Base-by-base conservation (phyloP, 2,888 invertebrate genomes). In the Pandemis corylana region DNA sequence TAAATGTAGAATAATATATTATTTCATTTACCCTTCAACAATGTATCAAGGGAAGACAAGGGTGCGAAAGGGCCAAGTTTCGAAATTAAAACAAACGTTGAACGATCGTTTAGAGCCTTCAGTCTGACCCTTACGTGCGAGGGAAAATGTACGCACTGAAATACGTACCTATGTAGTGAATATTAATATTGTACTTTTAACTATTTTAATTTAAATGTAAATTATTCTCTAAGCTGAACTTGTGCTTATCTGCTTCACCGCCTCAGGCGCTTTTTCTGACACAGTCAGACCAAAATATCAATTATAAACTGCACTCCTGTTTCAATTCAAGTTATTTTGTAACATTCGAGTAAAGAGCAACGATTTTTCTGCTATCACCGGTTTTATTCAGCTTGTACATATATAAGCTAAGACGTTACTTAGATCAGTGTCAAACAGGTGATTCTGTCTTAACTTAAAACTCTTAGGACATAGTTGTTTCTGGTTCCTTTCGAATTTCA, bases 1-100 rank as follows among this genome's bases (percentile, higher is more conserved):
- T 72, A 76, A 68, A 72, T 61, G 63, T 68, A 71, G 67, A 71
- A 75, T 75, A 75, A 75, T 75, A 75, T 75, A 75, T 75, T 77
- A 77, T 75, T 77, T 77, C 44, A 77, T 75, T 77, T 77, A 68
- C 68, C 76, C 68, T 71, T 75, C 75, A 77, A 75, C 75, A 77
- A 77, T 77, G 76, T 77, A 77, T 75, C 76, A 77, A 71, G 75
- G 28, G 75, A 72, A 77, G 76, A 77, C 76, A 77, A 77, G 76
- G 76, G 76, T 77, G 72, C 63, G 68, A 75, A 76, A 75, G 75
- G 76, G 75, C 75, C 75, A 72, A 70, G 70, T 68, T 71, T 75
- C 76, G 71, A 76, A 77, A 77, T 77, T 75, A 77, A 77, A 77
- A 76, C 75, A 76, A 76, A 75, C 75, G 76, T 77, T 77, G 76